Base-by-base conservation (phyloP, 2,113 vertebrate species). In the Glaucomys volans region DNA sequence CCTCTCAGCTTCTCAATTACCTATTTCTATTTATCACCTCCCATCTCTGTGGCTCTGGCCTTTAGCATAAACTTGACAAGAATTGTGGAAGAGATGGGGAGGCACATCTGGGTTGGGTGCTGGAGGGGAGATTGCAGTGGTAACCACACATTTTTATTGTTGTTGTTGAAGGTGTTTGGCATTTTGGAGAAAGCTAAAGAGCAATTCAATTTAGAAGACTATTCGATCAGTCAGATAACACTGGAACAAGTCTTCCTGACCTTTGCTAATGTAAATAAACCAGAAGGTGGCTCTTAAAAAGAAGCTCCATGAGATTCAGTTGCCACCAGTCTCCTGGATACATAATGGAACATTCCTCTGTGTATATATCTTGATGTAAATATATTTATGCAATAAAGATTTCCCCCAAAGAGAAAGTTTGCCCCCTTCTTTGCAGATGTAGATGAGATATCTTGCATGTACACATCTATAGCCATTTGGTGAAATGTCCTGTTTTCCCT, bases 171-270 rank as follows among this genome's bases (percentile, higher is more conserved):
- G 99, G 99, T 99, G 93, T 99, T 99, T 82, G 99, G 99, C 67
- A 99, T 99, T 83, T 97, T 99, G 95, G 99, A 99, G 98, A 98
- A 99, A 96, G 99, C 99, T 97, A 99, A 99, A 98, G 98, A 99
- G 98, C 99, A 99, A 95, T 99, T 99, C 94, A 71, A 64, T 76
- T 98, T 99, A 82, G 99, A 99, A 76, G 99, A 99, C 98, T 99
- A 99, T 96, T 99, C 99, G 0, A 98, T 99, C 95, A 99, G 99
- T 98, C 99, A 99, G 98, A 99, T 99, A 81, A 99, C 99, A 0
- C 98, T 99, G 98, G 99, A 99, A 98, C 99, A 99, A 95, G 99
- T 99, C 86, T 99, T 99, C 98, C 99, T 99, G 98, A 99, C 98
- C 98, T 99, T 99, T 96, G 99, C 99, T n/a, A 59, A 54, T 8